Conservation (phyloP, 2,888 invertebrate genomes). For the Plagodis pulveraria region DNA sequence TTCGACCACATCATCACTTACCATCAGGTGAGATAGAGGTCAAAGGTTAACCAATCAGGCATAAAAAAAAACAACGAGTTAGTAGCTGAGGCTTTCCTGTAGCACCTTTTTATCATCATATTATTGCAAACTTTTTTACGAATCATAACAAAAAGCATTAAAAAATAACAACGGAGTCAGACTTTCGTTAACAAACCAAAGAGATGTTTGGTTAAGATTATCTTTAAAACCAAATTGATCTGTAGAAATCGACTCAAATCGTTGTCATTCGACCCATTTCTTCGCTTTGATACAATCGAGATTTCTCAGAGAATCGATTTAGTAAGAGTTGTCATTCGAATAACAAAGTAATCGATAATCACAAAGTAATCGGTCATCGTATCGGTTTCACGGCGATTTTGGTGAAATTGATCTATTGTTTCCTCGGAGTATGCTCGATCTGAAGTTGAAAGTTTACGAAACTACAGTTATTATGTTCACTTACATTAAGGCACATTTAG, state of each 20-base stretch:
- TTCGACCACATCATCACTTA: too few relatives aligned
- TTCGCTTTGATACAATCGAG: constrained; percentile 36
- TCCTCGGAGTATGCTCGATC: constrained; percentile 18
- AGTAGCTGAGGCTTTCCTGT: too few relatives aligned
- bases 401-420: constrained; percentile 39
- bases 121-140: constrained; percentile 4
- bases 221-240: constrained; percentile 42
- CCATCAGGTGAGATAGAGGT: too few relatives aligned
- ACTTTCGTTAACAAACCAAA: constrained; percentile 37
- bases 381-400: constrained; percentile 69
- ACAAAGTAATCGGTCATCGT: constrained; percentile 63
- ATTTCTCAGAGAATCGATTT: constrained; percentile 44
- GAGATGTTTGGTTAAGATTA: constrained; percentile 43
- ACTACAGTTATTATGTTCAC: too few relatives aligned
- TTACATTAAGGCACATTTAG: too few relatives aligned
- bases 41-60: too few relatives aligned
- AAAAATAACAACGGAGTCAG: constrained; percentile 27
- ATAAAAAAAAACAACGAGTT: too few relatives aligned
- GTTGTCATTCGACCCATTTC: constrained; percentile 36
- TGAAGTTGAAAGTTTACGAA: constrained; percentile 9
- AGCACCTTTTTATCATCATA: too few relatives aligned
- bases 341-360: constrained; percentile 41
- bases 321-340: constrained; percentile 64
- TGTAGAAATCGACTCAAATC: constrained; percentile 38
- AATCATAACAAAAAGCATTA: constrained; percentile 1